A percentile compares a stretch with the other conserved stretches of the same genome.
Evolutionary conservation across 2,888 invertebrate genomes (phyloP).

Genomic region (Eupithecia centaureata): DNA sequence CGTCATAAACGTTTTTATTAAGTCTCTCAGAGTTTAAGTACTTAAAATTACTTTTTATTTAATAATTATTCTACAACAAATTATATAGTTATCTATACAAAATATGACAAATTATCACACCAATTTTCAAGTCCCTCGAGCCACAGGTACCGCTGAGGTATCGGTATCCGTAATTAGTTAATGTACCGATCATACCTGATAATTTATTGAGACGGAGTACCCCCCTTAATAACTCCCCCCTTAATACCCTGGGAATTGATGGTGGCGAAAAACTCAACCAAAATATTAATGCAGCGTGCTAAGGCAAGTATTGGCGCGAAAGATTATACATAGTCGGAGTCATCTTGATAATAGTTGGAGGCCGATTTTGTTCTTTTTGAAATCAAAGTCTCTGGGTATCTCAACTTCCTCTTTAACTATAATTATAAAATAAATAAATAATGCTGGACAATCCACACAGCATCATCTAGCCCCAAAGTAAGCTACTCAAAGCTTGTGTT

Average conservation of each 20-base stretch:
- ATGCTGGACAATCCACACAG: too few relatives aligned
- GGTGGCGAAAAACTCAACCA: conserved; percentile 82
- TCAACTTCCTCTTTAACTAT: too few relatives aligned
- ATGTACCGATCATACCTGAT: conserved; percentile 80
- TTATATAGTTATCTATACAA: neutral
- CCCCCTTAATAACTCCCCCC: conserved; percentile 58
- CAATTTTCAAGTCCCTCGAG: conserved; percentile 13
- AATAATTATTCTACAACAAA: neutral
- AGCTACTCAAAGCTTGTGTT: too few relatives aligned
- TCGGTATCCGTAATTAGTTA: conserved; percentile 82
- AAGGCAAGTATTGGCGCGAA: conserved; percentile 74
- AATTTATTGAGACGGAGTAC: conserved; percentile 83
- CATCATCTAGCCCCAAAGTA: too few relatives aligned
- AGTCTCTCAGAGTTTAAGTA: neutral
- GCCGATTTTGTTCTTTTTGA: too few relatives aligned
- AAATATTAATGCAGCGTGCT: conserved; percentile 81
- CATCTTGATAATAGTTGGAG: conserved; percentile 57
- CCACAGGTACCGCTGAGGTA: conserved; percentile 56
- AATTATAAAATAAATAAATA: too few relatives aligned
- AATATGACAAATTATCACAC: neutral
- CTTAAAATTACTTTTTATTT: neutral
- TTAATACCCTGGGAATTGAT: conserved; percentile 70
- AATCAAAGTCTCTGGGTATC: too few relatives aligned
- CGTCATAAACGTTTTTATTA: neutral
- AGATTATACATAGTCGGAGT: conserved; percentile 36